Percentiles rank a stretch among this genome's conserved stretches.
Evolutionary conservation across 2,113 vertebrate genomes (phyloP).

Genomic region (Paracanthobrama guichenoti): DNA sequence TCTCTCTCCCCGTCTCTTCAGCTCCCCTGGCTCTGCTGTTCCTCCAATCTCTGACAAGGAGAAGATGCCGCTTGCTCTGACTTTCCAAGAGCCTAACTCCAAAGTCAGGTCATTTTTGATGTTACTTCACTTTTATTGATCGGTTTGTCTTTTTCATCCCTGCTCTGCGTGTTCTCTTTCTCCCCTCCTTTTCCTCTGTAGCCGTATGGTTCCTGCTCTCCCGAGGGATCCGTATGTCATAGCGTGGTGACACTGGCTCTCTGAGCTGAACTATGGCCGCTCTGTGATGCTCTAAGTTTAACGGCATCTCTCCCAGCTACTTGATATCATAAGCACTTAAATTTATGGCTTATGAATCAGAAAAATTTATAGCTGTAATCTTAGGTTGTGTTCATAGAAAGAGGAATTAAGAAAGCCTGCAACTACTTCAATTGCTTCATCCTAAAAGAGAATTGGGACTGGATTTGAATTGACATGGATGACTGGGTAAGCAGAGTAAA

Average conservation of each 20-base stretch:
- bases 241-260: conserved; percentile 5
- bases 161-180: not conserved
- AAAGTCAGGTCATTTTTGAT: conserved; percentile 28
- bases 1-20: conserved; percentile 54
- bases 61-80: conserved; percentile 11
- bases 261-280: not conserved
- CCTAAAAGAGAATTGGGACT: conserved; percentile 13
- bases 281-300: conserved; percentile 3
- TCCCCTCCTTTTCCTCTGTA: not conserved
- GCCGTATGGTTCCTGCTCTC: not conserved
- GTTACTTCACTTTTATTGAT: conserved; percentile 17
- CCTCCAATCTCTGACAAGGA: conserved; percentile 40
- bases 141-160: conserved; percentile 18
- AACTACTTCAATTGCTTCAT: not conserved
- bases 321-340: conserved; percentile 1
- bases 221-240: conserved; percentile 30
- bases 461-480: not conserved
- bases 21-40: conserved; percentile 18
- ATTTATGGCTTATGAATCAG: conserved; percentile 38
- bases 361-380: conserved; percentile 4
- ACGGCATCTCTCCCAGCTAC: conserved; percentile 11
- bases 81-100: conserved; percentile 26
- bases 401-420: not conserved
- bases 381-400: not conserved
- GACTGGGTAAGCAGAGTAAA: not conserved